A percentile compares a stretch with the other conserved stretches of the same genome.
phyloP scores from a whole-genome alignment of 2,888 invertebrate genomes.

The Latrodectus hesperus region DNA sequence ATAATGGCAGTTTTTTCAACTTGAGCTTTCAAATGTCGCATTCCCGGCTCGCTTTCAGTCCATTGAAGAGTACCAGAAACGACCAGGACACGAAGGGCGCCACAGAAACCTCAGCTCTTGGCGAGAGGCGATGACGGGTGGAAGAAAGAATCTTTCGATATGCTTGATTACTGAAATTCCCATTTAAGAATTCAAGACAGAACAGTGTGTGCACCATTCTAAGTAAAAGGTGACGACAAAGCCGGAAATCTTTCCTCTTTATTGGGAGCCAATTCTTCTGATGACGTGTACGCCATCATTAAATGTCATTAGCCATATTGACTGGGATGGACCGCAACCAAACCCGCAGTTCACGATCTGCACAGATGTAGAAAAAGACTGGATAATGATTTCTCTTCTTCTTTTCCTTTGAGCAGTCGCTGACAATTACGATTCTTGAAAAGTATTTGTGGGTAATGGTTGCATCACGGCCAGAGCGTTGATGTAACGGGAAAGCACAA shows the following conservation, averaged over 20 bases:
- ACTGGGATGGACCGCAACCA: constrained; percentile 61
- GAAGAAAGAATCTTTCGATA: constrained; percentile 29
- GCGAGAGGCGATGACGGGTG: background rate
- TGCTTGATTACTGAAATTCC: constrained; percentile 43
- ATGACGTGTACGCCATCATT: constrained; percentile 65
- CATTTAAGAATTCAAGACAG: constrained; percentile 31
- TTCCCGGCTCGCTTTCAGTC: too few relatives aligned
- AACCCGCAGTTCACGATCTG: constrained; percentile 65
- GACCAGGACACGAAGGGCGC: too few relatives aligned
- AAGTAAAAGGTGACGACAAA: constrained; percentile 36
- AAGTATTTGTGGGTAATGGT: constrained; percentile 66
- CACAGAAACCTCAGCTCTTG: too few relatives aligned
- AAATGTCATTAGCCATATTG: constrained; percentile 65
- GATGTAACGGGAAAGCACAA: constrained; percentile 54
- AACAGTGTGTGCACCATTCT: constrained; percentile 37
- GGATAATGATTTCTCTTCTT: constrained; percentile 35
- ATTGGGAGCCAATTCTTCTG: constrained; percentile 34
- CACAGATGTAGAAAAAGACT: constrained; percentile 41
- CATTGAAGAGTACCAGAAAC: too few relatives aligned
- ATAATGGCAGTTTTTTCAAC: too few relatives aligned
- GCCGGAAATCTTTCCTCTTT: constrained; percentile 22
- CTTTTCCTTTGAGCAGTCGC: constrained; percentile 21
- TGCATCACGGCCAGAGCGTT: constrained; percentile 59
- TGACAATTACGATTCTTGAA: constrained; percentile 60
- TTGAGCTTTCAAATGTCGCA: too few relatives aligned